Base-by-base conservation (phyloP, 2,888 invertebrate species). In the Nesidiocoris tenuis region DNA sequence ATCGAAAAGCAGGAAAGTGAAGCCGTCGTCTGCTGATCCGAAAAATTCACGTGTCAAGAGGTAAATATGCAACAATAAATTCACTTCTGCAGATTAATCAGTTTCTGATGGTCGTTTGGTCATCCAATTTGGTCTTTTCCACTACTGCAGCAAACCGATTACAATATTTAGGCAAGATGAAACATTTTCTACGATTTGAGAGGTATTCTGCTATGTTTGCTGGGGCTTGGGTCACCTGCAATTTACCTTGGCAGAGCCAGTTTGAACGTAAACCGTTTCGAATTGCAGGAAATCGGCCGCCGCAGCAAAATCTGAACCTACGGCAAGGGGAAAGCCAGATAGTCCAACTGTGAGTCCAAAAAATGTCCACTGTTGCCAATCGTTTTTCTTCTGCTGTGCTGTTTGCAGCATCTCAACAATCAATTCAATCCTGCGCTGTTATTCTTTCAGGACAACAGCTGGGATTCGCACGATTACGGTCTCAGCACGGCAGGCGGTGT, bases 381-480 rank as follows among this genome's bases (percentile, higher is more conserved):
- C 19, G 17, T 57, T 18, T 57, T 3, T 1, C 17, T 1, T 3
- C 9, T 57, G n/a, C n/a, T n/a, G n/a, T n/a, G n/a, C n/a, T n/a
- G n/a, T n/a, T n/a, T n/a, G n/a, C n/a, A n/a, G n/a, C n/a, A n/a
- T n/a, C n/a, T n/a, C n/a, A n/a, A n/a, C n/a, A 39, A 39, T 39
- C 5, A 39, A 39, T 39, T 39, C 39, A 39, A n/a, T n/a, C n/a
- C n/a, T n/a, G n/a, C 25, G 57, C 21, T 64, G 16, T n/a, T 17
- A 0, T 17, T n/a, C 75, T 72, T 56, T 61, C 64, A 78, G 77
- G 77, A 77, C 12, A 77, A 55, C 61, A 76, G 75, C 18, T 80
- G 80, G 80, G 54, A 76, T 17, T 80, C 80, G 9, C 80, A 80
- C 22, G 75, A 77, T 67, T 79, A 79, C 75, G 71, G 71, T 65